Evolutionary conservation across 2,797 vertebrate genomes (phyloP), one percentile per base, ranked within the genome.

Genomic region (Anguilla obscura): DNA sequence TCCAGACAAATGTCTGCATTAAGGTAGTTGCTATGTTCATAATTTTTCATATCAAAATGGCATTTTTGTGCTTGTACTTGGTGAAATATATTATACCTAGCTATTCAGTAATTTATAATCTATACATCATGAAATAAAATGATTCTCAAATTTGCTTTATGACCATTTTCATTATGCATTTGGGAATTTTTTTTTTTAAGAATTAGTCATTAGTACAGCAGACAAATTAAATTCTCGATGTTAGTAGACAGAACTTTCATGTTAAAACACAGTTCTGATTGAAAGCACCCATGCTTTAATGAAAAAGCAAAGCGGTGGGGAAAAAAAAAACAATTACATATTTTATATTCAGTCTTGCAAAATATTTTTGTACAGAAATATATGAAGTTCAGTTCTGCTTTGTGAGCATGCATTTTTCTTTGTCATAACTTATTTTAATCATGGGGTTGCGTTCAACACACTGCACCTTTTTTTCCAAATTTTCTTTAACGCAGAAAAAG

Each of bases 341-440:
- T 48, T 82, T 82, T 82, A 82, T 82, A 82, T 82, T 82, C 45
- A 82, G 79, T 82, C 79, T 48, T 82, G 40, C 45, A 82, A 50
- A 82, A 82, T 82, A 82, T n/a, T 82, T 76, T 76, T 76, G 33
- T 76, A 76, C 74, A 76, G 74, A 76, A 76, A 76, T 40, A 50
- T 50, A 48, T 82, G 40, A 82, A 21, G 45, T 16, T 82, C 27
- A 82, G 45, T 50, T 50, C 7, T n/a, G 45, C 18, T 79, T 79
- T 82, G 79, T n/a, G 16, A 45, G 79, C 79, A 82, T 48, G 79
- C 79, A 82, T 76, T 33, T 74, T 9, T 40, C 76, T 6, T 3
- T 21, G 10, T 24, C 48, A 24, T 40, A 80, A 24, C 40, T 45
- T 50, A 82, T 48, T 48, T 36, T 50, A 82, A 24, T 82, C 6